A percentile compares a stretch with the other conserved stretches of the same genome.
Evolutionary conservation across 2,113 vertebrate species (phyloP).

Genomic region (Lathamus discolor): DNA sequence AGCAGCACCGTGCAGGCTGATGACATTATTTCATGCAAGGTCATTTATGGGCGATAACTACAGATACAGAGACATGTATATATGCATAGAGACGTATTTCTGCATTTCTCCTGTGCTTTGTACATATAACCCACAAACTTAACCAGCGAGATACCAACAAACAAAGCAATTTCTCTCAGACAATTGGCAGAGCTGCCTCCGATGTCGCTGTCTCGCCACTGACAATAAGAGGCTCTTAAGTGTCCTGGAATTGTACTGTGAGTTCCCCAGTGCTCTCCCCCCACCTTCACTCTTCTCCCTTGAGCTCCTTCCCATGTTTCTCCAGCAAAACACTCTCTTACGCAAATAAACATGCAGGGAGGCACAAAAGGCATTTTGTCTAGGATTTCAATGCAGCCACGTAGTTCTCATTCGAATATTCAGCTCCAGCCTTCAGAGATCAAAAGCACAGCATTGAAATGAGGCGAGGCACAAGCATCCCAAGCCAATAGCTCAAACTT

Average conservation of each 20-base stretch:
- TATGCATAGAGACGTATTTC: not conserved
- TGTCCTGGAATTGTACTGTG: not conserved
- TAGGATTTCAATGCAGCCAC: conserved; percentile 1
- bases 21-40: not conserved
- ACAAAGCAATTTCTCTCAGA: conserved; percentile 7
- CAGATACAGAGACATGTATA: not conserved
- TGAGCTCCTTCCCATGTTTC: conserved; percentile 3
- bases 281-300: conserved; percentile 11
- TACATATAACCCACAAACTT: not conserved
- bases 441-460: not conserved
- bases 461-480: not conserved
- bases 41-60: not conserved
- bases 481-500: not conserved
- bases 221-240: conserved; percentile 35
- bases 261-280: not conserved
- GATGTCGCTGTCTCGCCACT: not conserved
- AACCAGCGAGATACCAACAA: not conserved
- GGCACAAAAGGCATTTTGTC: conserved; percentile 49
- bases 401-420: conserved; percentile 30
- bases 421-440: conserved; percentile 32
- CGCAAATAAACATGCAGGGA: conserved; percentile 51
- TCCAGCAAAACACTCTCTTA: conserved; percentile 30
- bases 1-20: not conserved
- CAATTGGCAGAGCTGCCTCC: conserved; percentile 4
- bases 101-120: not conserved